These are phyloP conservation scores for Linnaemya vulpina DNA, from an alignment of 2,888 invertebrate species.

Conservation along the genomic window DNA sequence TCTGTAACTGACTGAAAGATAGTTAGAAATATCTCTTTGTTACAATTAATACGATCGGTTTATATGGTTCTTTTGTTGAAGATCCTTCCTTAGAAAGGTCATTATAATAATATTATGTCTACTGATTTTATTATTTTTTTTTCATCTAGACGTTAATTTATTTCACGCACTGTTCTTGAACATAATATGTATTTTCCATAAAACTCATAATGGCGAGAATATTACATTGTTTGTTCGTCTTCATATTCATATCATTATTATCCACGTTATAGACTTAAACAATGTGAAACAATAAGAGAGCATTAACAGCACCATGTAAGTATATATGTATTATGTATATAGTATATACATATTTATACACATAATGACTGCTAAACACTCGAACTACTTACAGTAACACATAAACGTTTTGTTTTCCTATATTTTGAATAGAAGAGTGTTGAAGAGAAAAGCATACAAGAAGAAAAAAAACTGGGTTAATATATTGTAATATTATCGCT, in stretches of 20 bases:
- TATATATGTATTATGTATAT: no score
- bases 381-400: conserved; percentile 48
- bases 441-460: conserved; percentile 40
- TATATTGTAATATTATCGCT: conserved; percentile 72
- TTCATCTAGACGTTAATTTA: neutral
- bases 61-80: neutral
- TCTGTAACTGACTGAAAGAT: no score
- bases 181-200: conserved; percentile 25
- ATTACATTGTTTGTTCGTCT: conserved; percentile 43
- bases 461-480: conserved; percentile 67
- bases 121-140: neutral
- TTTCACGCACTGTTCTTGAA: conserved; percentile 5
- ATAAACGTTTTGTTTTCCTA: conserved; percentile 41
- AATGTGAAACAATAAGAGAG: conserved; percentile 42
- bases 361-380: conserved; percentile 39
- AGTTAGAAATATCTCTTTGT: no score
- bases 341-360: no score
- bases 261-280: conserved; percentile 34
- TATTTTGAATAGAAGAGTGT: conserved; percentile 42
- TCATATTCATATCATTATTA: conserved; percentile 23
- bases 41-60: neutral
- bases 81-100: neutral
- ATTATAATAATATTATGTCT: neutral
- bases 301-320: conserved; percentile 32
- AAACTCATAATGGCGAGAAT: conserved; percentile 34